Evolutionary conservation across 2,888 invertebrate genomes (phyloP).

Genomic region (Emesis furor): DNA sequence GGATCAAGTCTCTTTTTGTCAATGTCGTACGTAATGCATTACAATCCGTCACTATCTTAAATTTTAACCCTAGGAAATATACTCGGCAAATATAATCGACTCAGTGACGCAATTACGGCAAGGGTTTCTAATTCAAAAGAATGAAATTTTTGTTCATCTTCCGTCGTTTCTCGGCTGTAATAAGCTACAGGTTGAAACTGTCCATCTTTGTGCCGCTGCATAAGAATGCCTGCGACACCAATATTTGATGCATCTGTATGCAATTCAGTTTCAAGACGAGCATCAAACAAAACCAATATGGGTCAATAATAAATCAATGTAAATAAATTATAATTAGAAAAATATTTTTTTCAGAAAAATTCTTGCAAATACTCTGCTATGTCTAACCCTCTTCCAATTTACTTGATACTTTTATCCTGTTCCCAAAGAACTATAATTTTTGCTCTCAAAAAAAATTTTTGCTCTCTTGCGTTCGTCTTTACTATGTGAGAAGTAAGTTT

Average conservation of each 20-base stretch:
- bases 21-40: background rate
- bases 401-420: too few relatives aligned
- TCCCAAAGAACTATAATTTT: too few relatives aligned
- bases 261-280: background rate
- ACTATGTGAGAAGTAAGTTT: too few relatives aligned
- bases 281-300: background rate
- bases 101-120: background rate
- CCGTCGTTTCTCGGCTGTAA: conserved; percentile 11
- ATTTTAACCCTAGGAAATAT: conserved; percentile 14
- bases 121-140: background rate
- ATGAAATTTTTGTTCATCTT: conserved; percentile 14
- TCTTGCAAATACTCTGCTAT: too few relatives aligned
- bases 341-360: too few relatives aligned
- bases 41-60: conserved; percentile 8
- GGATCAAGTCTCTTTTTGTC: background rate
- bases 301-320: too few relatives aligned
- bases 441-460: too few relatives aligned
- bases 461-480: too few relatives aligned
- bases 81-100: conserved; percentile 7
- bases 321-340: too few relatives aligned
- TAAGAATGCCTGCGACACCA: background rate
- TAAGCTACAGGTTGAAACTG: background rate
- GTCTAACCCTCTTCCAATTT: too few relatives aligned
- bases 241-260: background rate
- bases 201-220: background rate